These are phyloP conservation scores for Augochlora pura DNA, from an alignment of 1,140 invertebrate species.

Conservation along the genomic window DNA sequence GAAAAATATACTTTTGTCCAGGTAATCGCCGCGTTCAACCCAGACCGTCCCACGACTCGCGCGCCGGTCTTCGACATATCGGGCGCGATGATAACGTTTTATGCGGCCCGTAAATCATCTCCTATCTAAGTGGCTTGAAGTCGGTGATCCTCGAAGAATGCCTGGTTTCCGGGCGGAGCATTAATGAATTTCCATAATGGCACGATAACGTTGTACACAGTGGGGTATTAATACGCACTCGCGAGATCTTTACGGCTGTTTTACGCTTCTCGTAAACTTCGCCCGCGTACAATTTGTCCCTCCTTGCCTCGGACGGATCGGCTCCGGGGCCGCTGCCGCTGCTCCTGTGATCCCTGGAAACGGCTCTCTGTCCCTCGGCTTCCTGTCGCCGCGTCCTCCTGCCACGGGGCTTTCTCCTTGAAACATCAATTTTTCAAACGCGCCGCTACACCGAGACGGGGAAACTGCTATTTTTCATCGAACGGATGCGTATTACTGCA, in stretches of 20 bases:
- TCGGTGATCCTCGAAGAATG: slow-evolving; percentile 28
- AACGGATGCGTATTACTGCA: too few species aligned
- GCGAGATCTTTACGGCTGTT: slow-evolving; percentile 43
- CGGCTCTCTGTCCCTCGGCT: not conserved
- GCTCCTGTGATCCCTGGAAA: not conserved
- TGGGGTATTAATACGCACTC: slow-evolving; percentile 49
- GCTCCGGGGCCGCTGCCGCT: too few species aligned
- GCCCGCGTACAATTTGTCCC: slow-evolving; percentile 29
- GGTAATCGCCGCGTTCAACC: too few species aligned
- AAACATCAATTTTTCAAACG: too few species aligned
- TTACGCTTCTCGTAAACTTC: slow-evolving; percentile 45
- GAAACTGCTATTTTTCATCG: too few species aligned
- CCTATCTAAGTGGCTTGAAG: slow-evolving; percentile 45
- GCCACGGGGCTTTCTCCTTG: too few species aligned
- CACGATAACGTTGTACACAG: slow-evolving; percentile 46
- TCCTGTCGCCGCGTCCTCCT: not conserved
- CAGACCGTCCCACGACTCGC: slow-evolving; percentile 29
- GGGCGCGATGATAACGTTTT: slow-evolving; percentile 38
- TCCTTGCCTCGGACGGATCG: not conserved
- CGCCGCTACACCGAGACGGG: too few species aligned
- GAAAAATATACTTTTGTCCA: too few species aligned
- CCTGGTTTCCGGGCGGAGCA: slow-evolving; percentile 29
- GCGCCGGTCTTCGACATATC: slow-evolving; percentile 43
- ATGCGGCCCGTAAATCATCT: slow-evolving; percentile 43
- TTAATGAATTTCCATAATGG: slow-evolving; percentile 53